Conservation (phyloP, 2,113 vertebrate species). For the Melospiza melodia region DNA sequence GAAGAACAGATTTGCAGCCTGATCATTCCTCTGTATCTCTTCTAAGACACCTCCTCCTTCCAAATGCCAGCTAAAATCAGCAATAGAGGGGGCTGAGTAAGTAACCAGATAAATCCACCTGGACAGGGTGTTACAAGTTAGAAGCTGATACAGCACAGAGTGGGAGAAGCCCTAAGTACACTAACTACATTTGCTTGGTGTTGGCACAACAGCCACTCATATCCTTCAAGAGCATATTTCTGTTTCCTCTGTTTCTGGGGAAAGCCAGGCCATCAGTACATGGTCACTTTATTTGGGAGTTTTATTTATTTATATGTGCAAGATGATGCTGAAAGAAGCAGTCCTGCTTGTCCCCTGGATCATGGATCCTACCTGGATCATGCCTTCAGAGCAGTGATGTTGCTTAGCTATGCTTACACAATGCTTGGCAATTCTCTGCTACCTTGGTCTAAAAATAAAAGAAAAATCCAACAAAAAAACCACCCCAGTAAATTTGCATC, state of each 20-base stretch:
- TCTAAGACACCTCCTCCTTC: background rate
- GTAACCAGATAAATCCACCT: background rate
- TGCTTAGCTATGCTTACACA: background rate
- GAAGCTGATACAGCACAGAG: background rate
- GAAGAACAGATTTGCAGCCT: background rate
- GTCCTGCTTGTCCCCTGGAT: background rate
- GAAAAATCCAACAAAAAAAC: background rate
- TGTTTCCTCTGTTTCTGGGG: background rate
- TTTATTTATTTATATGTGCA: background rate
- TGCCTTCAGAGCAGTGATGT: fast-evolving
- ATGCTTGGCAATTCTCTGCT: background rate
- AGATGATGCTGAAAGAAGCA: background rate
- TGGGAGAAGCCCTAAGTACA: background rate
- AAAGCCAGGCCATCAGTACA: background rate
- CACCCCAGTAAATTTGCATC: background rate
- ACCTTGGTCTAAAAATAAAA: background rate
- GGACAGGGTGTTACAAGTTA: background rate
- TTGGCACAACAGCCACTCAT: background rate
- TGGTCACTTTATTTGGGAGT: background rate
- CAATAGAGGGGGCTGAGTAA: background rate
- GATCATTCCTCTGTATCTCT: background rate
- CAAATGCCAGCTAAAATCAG: background rate
- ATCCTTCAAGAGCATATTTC: background rate
- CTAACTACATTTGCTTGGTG: background rate
- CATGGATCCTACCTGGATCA: background rate